phyloP scores from a whole-genome alignment of 2,797 vertebrate species.

The Pseudochaenichthys georgianus region DNA sequence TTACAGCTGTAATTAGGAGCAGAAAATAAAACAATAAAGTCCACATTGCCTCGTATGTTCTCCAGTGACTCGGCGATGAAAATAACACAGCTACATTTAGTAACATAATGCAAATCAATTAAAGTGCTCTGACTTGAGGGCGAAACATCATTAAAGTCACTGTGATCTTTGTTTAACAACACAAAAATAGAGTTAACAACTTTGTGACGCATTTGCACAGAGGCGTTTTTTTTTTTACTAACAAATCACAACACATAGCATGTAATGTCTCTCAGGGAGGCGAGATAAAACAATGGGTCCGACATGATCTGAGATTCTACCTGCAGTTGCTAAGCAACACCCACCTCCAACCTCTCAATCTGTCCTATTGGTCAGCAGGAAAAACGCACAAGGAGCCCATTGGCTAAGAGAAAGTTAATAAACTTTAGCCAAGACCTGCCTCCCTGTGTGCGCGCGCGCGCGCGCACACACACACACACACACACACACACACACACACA shows the following conservation, averaged over 20 bases:
- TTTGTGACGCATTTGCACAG: slow-evolving; percentile 78
- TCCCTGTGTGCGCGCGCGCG: slow-evolving; percentile 73
- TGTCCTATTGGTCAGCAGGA: slow-evolving; percentile 84
- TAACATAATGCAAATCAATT: slow-evolving; percentile 54
- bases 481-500: slow-evolving; percentile 67
- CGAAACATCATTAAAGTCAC: slow-evolving; percentile 57
- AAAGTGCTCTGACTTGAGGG: slow-evolving; percentile 47
- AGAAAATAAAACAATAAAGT: slow-evolving; percentile 14
- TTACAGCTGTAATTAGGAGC: slow-evolving; percentile 12
- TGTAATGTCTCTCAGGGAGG: slow-evolving; percentile 82
- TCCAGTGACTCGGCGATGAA: slow-evolving; percentile 8
- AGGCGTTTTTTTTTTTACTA: slow-evolving; percentile 61
- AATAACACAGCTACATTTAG: slow-evolving; percentile 25
- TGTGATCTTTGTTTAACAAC: slow-evolving; percentile 61
- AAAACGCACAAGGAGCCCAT: slow-evolving; percentile 82
- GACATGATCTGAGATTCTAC: slow-evolving; percentile 89
- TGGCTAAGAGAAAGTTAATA: slow-evolving; percentile 88
- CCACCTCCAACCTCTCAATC: slow-evolving; percentile 85
- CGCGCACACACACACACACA: too few relatives aligned
- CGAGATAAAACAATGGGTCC: slow-evolving; percentile 87
- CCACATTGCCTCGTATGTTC: slow-evolving; percentile 9
- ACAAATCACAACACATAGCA: slow-evolving; percentile 83
- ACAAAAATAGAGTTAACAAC: slow-evolving; percentile 77
- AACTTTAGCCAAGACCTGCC: slow-evolving; percentile 87
- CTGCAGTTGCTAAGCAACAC: slow-evolving; percentile 93